Base-by-base conservation (phyloP, 2,888 invertebrate species). In the Gandaritis pyraliata region DNA sequence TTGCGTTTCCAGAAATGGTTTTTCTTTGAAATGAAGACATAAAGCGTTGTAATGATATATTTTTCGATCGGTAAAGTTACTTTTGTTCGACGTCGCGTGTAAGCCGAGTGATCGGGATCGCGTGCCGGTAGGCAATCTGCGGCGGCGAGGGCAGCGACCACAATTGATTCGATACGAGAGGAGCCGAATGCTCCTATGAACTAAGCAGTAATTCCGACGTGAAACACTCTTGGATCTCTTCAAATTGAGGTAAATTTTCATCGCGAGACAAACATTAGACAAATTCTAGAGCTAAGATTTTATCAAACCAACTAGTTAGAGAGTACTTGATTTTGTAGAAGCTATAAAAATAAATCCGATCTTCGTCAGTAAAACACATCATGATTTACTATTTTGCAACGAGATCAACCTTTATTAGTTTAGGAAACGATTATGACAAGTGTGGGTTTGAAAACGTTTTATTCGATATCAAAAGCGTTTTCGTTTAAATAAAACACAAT, bases 51-150 rank as follows among this genome's bases (percentile, higher is more conserved):
- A 77, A 76, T 80, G 77, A 77, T 81, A 78, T 72, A 78, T 78
- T 80, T 82, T 76, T 77, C 78, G 82, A 83, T 81, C 77, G 83
- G 84, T 72, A 75, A 76, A 82, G 82, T 84, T 86, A 85, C 83
- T 83, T 85, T 86, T 84, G 87, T 86, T 81, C 78, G 82, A 74
- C 73, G 75, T 86, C 79, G 90, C 90, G 90, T 89, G 84, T 81
- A 77, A 82, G 85, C 77, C 81, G 78, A 75, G 83, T 63, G 89
- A 89, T 89, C 85, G 88, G 88, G 80, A 82, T 92, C 84, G 91
- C 91, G 90, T 92, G 91, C 76, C 77, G 79, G 86, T 81, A 83
- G 80, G 85, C 87, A 87, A 88, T 88, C 87, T 83, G 78, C 81
- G 77, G 73, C 81, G 77, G 73, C 74, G 84, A 79, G 86, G 85